These are phyloP conservation scores for Phocoena sinus DNA, from an alignment of 2,113 vertebrate species.

Conservation along the genomic window DNA sequence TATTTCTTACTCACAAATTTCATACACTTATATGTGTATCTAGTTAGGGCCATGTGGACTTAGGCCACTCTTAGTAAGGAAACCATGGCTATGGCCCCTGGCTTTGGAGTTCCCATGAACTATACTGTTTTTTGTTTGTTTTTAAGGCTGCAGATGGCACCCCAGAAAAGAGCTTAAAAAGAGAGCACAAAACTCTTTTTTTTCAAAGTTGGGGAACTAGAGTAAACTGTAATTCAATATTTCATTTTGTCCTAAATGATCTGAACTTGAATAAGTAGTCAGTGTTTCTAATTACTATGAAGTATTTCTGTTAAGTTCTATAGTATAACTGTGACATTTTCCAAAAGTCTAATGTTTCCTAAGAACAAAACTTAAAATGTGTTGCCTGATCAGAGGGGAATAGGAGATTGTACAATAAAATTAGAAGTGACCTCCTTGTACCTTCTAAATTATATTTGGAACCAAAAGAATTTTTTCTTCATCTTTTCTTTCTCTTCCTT, in stretches of 20 bases:
- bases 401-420: background rate
- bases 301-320: background rate
- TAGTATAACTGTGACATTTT: background rate
- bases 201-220: background rate
- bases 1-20: background rate
- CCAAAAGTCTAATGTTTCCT: background rate
- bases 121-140: background rate
- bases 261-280: background rate
- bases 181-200: background rate
- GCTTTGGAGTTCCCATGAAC: background rate
- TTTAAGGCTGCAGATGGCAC: background rate
- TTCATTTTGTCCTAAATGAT: slow-evolving; percentile 13
- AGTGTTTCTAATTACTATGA: slow-evolving; percentile 7
- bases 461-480: background rate
- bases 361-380: background rate
- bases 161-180: background rate
- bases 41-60: background rate
- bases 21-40: background rate
- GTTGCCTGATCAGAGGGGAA: background rate
- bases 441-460: background rate
- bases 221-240: background rate
- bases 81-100: background rate
- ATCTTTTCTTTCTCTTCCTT: background rate
- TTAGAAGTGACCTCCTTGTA: background rate
- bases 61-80: background rate